phyloP scores from a whole-genome alignment of 1,140 invertebrate genomes.

The Ips typographus region DNA sequence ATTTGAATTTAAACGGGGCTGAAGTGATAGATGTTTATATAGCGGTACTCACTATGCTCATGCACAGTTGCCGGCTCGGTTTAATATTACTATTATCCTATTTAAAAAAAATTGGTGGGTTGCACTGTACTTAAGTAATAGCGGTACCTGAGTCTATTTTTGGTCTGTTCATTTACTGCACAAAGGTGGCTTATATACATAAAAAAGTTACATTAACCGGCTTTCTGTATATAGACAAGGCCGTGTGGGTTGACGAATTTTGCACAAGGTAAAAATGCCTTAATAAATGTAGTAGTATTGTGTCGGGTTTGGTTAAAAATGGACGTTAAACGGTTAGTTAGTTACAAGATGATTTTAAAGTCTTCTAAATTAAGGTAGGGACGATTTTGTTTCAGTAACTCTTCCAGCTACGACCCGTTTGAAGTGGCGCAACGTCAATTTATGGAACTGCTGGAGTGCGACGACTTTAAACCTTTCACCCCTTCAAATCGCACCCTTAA shows the following conservation, averaged over 20 bases:
- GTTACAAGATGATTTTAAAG: not conserved
- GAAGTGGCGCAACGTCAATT: slow-evolving; percentile 68
- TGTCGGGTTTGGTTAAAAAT: not conserved
- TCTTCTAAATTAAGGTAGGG: too few relatives aligned
- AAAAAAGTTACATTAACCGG: slow-evolving; percentile 16
- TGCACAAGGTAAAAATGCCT: slow-evolving; percentile 25
- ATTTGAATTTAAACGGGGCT: too few relatives aligned
- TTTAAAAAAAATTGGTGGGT: too few relatives aligned
- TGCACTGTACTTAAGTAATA: too few relatives aligned
- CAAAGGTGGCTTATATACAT: not conserved
- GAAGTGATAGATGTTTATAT: too few relatives aligned
- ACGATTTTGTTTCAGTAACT: slow-evolving; percentile 30
- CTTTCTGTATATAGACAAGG: slow-evolving; percentile 19
- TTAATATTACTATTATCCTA: too few relatives aligned
- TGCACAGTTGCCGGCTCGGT: too few relatives aligned
- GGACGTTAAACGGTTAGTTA: not conserved
- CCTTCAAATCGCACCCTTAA: slow-evolving; percentile 18
- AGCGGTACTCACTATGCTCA: too few relatives aligned
- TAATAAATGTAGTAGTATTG: not conserved
- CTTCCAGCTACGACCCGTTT: slow-evolving; percentile 64
- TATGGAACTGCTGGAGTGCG: slow-evolving; percentile 62
- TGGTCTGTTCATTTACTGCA: not conserved
- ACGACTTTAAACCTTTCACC: slow-evolving; percentile 44
- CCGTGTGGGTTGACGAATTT: slow-evolving; percentile 21
- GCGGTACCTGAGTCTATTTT: not conserved